phyloP scores from a whole-genome alignment of 2,888 invertebrate species.

The Scaptomyza parva region DNA sequence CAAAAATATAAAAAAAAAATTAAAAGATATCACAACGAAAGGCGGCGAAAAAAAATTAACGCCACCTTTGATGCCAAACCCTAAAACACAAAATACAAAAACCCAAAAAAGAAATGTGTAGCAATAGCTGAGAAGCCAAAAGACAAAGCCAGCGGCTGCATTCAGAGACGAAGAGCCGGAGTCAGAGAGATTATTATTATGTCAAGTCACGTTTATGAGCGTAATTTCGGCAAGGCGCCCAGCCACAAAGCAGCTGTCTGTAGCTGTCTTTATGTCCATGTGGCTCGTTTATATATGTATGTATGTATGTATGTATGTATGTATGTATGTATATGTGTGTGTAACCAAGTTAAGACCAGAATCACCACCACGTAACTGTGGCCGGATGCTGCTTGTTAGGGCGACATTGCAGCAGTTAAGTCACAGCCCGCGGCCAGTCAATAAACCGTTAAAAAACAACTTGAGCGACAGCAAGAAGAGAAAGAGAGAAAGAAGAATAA shows the following conservation, averaged over 20 bases:
- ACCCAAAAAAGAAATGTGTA: neutral
- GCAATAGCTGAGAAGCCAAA: constrained; percentile 39
- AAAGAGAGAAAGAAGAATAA: too few species aligned
- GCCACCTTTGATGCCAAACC: constrained; percentile 56
- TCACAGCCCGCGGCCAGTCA: constrained; percentile 79
- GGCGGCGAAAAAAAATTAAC: constrained; percentile 67
- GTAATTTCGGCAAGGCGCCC: constrained; percentile 77
- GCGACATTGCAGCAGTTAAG: constrained; percentile 74
- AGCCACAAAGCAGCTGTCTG: constrained; percentile 40
- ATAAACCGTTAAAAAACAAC: constrained; percentile 81
- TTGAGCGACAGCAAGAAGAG: constrained; percentile 30
- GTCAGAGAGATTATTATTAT: constrained; percentile 84
- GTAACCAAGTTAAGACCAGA: constrained; percentile 12
- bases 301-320: neutral
- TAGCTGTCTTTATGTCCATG: constrained; percentile 8
- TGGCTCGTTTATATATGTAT: constrained; percentile 1
- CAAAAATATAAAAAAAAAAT: constrained; percentile 28
- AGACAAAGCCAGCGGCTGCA: constrained; percentile 63
- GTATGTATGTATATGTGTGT: constrained; percentile 3
- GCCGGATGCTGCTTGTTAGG: constrained; percentile 67
- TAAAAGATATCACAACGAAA: constrained; percentile 55
- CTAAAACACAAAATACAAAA: constrained; percentile 21
- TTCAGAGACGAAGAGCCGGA: constrained; percentile 50
- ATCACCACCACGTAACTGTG: constrained; percentile 25
- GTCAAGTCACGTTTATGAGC: constrained; percentile 85